Percentiles rank a stretch among this genome's conserved stretches.
Evolutionary conservation across 2,888 invertebrate genomes (phyloP).

Genomic region (Schizaphis graminum): DNA sequence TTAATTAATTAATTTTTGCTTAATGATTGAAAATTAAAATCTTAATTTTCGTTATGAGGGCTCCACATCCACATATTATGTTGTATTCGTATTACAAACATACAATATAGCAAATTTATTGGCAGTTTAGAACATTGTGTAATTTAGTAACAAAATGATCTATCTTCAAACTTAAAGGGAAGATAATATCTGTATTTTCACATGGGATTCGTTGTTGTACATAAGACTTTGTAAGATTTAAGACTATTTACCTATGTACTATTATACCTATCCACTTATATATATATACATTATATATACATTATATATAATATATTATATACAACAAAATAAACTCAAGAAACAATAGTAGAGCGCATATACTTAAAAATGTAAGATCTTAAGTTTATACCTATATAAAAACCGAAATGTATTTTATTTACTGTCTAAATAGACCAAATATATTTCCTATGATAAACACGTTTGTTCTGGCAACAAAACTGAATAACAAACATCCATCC

Average conservation of each 20-base stretch:
- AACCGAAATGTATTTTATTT: conserved; percentile 23
- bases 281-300: background rate
- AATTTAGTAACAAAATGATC: too few relatives aligned
- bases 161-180: too few relatives aligned
- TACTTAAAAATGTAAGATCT: background rate
- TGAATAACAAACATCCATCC: conserved; percentile 53
- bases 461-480: conserved; percentile 51
- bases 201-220: too few relatives aligned
- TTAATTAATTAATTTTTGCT: background rate
- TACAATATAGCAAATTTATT: too few relatives aligned
- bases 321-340: background rate
- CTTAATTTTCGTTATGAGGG: too few relatives aligned
- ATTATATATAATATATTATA: background rate
- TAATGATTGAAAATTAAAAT: background rate
- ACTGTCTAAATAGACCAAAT: background rate
- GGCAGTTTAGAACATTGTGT: too few relatives aligned
- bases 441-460: conserved; percentile 41
- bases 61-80: too few relatives aligned
- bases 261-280: background rate
- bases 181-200: too few relatives aligned
- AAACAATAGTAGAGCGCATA: background rate
- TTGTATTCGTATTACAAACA: too few relatives aligned
- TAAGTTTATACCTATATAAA: background rate
- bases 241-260: too few relatives aligned
- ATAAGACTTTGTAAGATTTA: too few relatives aligned